phyloP scores from a whole-genome alignment of 1,140 invertebrate genomes.

The Lepidurus couesii region DNA sequence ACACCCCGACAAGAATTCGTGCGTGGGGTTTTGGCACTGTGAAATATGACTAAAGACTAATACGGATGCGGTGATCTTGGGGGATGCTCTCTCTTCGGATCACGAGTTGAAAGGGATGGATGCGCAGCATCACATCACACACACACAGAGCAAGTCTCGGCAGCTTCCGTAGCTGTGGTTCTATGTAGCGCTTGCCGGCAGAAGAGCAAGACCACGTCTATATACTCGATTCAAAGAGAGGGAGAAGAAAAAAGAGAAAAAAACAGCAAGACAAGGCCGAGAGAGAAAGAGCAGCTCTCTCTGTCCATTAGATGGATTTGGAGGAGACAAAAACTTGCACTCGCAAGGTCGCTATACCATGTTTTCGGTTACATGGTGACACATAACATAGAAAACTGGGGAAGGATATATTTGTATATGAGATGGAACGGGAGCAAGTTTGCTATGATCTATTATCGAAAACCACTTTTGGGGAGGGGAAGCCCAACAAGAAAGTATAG shows the following conservation, averaged over 20 bases:
- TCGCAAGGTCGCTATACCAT: background rate
- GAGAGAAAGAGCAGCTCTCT: slow-evolving; percentile 1
- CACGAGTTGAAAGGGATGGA: slow-evolving; percentile 9
- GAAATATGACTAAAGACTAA: background rate
- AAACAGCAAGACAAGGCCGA: background rate
- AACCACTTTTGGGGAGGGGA: background rate
- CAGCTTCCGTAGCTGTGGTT: background rate
- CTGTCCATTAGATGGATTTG: slow-evolving; percentile 12
- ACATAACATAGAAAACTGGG: background rate
- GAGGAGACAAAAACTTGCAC: background rate
- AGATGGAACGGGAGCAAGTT: background rate
- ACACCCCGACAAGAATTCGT: background rate
- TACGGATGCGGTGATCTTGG: slow-evolving; percentile 4
- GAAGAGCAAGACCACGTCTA: slow-evolving; percentile 9
- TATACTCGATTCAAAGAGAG: background rate
- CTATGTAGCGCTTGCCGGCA: background rate
- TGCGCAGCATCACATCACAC: slow-evolving; percentile 13
- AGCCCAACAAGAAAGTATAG: background rate
- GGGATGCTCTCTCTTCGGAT: slow-evolving; percentile 1
- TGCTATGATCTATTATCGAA: background rate
- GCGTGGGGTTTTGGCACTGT: background rate
- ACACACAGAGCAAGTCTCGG: background rate
- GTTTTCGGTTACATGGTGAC: background rate
- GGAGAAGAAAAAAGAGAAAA: background rate
- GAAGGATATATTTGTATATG: background rate